Base-by-base conservation (phyloP, 2,888 invertebrate species). In the Drosophila birchii region DNA sequence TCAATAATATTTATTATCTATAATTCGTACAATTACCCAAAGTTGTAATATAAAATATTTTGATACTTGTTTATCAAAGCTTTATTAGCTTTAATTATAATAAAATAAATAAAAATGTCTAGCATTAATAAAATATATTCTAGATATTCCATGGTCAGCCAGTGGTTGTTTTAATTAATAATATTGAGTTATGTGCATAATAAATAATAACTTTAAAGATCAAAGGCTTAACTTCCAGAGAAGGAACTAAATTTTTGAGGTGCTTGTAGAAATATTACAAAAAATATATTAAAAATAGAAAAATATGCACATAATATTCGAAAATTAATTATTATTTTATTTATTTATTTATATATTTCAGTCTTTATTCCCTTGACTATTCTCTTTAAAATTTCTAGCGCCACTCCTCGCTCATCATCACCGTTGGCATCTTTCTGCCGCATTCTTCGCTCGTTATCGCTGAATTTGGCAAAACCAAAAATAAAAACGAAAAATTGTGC, bases 381-480 rank as follows among this genome's bases (percentile, higher is more conserved):
- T 39, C 39, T 39, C 11, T 11, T n/a, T 20, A 0, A 14, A 16
- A 26, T 18, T 51, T 16, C 38, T 53, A 56, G 69, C 69, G 69
- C 69, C 59, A 70, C 70, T 45, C 51, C 56, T 56, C 18, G 11
- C 16, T 39, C 11, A 39, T 34, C 36, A 44, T n/a, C 38, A 54
- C 54, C 54, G 4, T 34, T 56, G 56, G 47, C 67, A 67, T 61
- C 71, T 76, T 73, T 69, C 64, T 57, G 63, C 59, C 59, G 29
- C 39, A 57, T 51, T 76, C 56, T 34, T 2, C 39, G 75, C 75
- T 71, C 72, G 84, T 84, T 84, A 84, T 87, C 83, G 80, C 77
- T 80, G 77, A 76, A 87, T 80, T 71, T 72, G 82, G 80, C 75
- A 70, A 59, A 34, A 32, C 47, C 12, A 14, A 51, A 49, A 51